Conservation (phyloP, 2,797 vertebrate species). For the Cynodonichthys magdalenae region DNA sequence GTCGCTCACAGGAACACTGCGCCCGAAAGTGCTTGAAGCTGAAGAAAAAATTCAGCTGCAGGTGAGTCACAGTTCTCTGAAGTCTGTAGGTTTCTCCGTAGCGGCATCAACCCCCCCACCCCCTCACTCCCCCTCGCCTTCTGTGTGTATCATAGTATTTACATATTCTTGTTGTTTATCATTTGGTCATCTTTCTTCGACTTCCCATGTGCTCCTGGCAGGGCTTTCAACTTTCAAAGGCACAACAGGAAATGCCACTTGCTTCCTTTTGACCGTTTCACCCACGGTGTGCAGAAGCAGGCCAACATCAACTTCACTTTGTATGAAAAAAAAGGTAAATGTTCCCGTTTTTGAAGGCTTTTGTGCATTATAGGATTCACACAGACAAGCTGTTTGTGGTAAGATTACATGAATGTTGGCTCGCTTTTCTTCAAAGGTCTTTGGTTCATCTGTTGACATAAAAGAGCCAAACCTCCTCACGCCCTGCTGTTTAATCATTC, state of each 20-base stretch:
- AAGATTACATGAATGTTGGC: constrained; percentile 3
- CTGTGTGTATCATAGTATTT: constrained; percentile 47
- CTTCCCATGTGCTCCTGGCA: constrained; percentile 73
- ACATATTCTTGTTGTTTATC: constrained; percentile 65
- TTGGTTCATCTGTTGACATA: constrained; percentile 57
- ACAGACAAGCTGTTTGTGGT: constrained; percentile 13
- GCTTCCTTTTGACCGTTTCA: constrained; percentile 93
- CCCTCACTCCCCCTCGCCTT: neutral
- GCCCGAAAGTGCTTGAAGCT: constrained; percentile 91
- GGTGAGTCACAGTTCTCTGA: constrained; percentile 78
- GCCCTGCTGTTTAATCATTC: constrained; percentile 41
- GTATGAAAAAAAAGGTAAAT: constrained; percentile 96
- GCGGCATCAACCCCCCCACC: neutral
- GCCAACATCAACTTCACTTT: constrained; percentile 88
- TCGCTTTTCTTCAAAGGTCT: constrained; percentile 25
- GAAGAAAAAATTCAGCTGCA: constrained; percentile 91
- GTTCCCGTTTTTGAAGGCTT: neutral
- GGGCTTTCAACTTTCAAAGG: constrained; percentile 95
- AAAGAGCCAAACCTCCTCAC: constrained; percentile 21
- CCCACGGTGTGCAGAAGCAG: constrained; percentile 87
- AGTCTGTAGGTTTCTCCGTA: constrained; percentile 3
- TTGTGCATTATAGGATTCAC: neutral
- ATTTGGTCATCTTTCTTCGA: constrained; percentile 50
- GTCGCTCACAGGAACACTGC: constrained; percentile 87
- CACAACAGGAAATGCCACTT: constrained; percentile 92